Percentiles rank a stretch among this genome's conserved stretches.
Conservation (phyloP, 2,113 vertebrate species). For the Tachysurus vachellii region DNA sequence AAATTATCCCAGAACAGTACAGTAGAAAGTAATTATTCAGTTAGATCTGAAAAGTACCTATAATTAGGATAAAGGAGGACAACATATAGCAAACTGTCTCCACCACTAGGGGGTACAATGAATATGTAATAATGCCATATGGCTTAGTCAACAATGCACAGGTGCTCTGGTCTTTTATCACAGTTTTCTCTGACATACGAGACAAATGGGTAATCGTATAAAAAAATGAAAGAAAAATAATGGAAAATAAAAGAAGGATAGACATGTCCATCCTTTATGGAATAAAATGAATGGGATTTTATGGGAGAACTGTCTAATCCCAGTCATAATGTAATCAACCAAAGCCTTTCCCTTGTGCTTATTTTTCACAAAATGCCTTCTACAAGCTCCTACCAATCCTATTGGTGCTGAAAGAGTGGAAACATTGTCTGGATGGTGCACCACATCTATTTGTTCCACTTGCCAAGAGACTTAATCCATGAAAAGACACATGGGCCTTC, state of each 20-base stretch:
- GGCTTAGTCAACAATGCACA: too few relatives aligned
- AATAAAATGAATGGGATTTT: not conserved
- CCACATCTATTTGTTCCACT: not conserved
- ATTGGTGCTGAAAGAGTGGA: not conserved
- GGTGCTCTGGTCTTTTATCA: not conserved
- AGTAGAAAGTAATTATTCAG: not conserved
- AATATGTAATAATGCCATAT: not conserved
- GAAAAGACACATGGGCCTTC: not conserved
- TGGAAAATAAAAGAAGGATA: not conserved
- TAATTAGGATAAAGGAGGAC: not conserved
- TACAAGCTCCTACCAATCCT: not conserved
- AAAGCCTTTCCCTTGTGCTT: constrained; percentile 2
- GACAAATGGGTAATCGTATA: not conserved
- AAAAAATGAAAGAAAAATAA: not conserved
- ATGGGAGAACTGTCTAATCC: not conserved
- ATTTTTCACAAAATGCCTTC: not conserved
- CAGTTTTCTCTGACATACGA: not conserved
- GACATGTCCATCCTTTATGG: not conserved
- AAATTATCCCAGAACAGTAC: not conserved
- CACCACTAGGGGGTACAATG: not conserved
- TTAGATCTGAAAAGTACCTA: not conserved
- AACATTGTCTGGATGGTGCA: not conserved
- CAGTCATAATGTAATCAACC: not conserved
- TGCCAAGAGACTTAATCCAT: not conserved
- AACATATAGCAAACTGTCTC: not conserved